Conservation (phyloP, 2,888 invertebrate genomes). For the Boloria euphrosyne region DNA sequence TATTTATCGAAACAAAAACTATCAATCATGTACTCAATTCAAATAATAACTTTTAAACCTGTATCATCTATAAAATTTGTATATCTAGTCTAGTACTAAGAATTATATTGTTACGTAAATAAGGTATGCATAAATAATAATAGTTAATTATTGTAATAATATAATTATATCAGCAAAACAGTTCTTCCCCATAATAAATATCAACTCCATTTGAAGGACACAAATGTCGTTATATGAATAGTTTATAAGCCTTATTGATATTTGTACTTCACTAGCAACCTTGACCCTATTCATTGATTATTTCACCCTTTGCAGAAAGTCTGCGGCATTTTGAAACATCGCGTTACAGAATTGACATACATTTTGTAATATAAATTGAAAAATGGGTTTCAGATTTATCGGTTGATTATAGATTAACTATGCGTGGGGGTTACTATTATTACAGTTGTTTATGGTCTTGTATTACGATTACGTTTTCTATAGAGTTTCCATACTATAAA, state of each 20-base stretch:
- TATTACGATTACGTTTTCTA: not conserved
- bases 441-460: not conserved
- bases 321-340: conserved; percentile 45
- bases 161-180: no score
- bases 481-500: no score
- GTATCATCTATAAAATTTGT: no score
- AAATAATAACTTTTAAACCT: no score
- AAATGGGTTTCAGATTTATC: conserved; percentile 18
- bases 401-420: conserved; percentile 9
- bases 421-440: not conserved
- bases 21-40: no score
- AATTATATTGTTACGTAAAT: no score
- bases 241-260: conserved; percentile 20
- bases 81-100: no score
- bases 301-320: conserved; percentile 63
- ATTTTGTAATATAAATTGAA: conserved; percentile 25
- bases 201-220: no score
- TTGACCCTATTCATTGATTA: conserved; percentile 61
- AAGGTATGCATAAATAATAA: no score
- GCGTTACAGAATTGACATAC: conserved; percentile 37
- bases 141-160: no score
- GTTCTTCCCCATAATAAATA: no score
- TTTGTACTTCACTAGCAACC: conserved; percentile 44
- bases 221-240: conserved; percentile 7
- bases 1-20: no score